These are phyloP conservation scores for Rhyacophila evoluta DNA, from an alignment of 2,888 invertebrate genomes.

Conservation along the genomic window DNA sequence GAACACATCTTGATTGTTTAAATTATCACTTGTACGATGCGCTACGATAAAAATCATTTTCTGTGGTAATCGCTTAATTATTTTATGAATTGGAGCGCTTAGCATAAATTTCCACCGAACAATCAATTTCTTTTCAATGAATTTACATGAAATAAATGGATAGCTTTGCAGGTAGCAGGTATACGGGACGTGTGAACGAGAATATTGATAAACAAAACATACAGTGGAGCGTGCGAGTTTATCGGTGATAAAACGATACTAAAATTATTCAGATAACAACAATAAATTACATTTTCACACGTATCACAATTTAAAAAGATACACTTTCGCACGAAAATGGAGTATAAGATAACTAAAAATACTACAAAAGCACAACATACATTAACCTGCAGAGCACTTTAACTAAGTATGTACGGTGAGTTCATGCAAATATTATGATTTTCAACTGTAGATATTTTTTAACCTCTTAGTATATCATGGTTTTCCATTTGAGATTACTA, in stretches of 20 bases:
- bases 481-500: no score
- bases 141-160: not conserved
- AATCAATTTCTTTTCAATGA: not conserved
- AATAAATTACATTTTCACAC: not conserved
- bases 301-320: not conserved
- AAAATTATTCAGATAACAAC: not conserved
- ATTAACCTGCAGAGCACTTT: not conserved
- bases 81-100: not conserved
- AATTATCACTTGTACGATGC: not conserved
- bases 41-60: not conserved
- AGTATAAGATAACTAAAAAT: no score
- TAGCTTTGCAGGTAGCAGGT: not conserved
- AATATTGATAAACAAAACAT: conserved; percentile 4
- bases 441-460: no score
- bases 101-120: not conserved
- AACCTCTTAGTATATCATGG: no score
- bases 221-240: not conserved
- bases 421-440: no score
- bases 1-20: not conserved
- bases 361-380: not conserved
- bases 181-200: conserved; percentile 2
- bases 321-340: not conserved
- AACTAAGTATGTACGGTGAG: no score
- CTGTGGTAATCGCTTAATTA: not conserved
- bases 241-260: not conserved